Conservation (phyloP, 2,797 vertebrate species). For the Leptodactylus fallax region DNA sequence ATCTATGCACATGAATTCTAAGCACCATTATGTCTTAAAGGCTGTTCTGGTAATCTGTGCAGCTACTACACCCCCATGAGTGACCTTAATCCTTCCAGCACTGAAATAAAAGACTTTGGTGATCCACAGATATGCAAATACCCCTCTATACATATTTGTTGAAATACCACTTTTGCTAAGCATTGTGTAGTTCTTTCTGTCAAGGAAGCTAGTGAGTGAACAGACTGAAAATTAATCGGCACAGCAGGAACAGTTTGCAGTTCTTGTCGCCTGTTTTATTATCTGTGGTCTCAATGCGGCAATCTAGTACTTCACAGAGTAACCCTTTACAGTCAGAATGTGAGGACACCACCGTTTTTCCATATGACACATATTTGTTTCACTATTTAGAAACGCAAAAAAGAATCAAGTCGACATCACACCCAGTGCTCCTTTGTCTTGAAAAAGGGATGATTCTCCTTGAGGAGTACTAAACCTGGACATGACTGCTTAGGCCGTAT, state of each 20-base stretch:
- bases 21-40: conserved; percentile 20
- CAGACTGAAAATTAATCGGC: conserved; percentile 61
- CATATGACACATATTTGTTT: no score
- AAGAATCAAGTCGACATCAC: no score
- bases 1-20: neutral
- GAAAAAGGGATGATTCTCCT: no score
- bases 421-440: no score
- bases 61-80: conserved; percentile 37
- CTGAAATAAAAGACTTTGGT: conserved; percentile 37
- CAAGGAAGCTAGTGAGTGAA: conserved; percentile 40
- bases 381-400: no score
- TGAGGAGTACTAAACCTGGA: no score
- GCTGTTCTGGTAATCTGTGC: conserved; percentile 36
- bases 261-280: conserved; percentile 56
- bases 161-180: conserved; percentile 52
- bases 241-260: conserved; percentile 59
- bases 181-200: conserved; percentile 46
- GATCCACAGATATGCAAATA: conserved; percentile 62
- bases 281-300: conserved; percentile 56
- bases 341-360: neutral
- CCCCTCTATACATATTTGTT: conserved; percentile 53
- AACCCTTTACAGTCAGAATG: conserved; percentile 37
- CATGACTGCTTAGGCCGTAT: no score
- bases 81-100: conserved; percentile 49
- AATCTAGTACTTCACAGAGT: conserved; percentile 44